phyloP scores from a whole-genome alignment of 2,797 vertebrate genomes.

The Lateolabrax maculatus region DNA sequence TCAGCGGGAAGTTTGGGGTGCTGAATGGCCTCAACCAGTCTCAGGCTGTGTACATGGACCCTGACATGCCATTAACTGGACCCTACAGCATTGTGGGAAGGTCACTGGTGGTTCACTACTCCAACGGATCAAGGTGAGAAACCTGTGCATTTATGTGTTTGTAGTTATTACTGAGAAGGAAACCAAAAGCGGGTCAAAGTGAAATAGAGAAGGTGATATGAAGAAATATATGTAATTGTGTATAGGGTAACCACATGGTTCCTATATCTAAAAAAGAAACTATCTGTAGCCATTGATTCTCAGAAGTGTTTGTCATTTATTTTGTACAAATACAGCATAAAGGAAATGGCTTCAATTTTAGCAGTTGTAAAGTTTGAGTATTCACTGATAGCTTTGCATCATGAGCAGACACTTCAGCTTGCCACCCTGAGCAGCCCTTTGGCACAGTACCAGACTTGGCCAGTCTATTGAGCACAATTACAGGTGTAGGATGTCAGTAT shows the following conservation, averaged over 20 bases:
- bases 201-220: background rate
- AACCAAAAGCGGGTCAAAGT: background rate
- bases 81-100: conserved; percentile 82
- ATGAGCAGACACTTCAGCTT: background rate
- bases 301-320: background rate
- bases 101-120: conserved; percentile 86
- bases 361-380: background rate
- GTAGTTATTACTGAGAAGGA: background rate
- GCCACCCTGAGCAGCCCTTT: background rate
- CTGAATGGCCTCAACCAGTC: conserved; percentile 61
- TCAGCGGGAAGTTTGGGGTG: conserved; percentile 87
- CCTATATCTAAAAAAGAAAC: background rate
- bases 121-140: conserved; percentile 84
- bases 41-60: conserved; percentile 69
- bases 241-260: conserved; percentile 1
- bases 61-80: conserved; percentile 82
- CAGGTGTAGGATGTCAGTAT: conserved; percentile 42
- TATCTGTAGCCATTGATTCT: background rate
- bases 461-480: conserved; percentile 22
- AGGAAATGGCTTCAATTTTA: background rate
- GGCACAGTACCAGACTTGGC: background rate
- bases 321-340: background rate
- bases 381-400: background rate
- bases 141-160: background rate
- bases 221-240: background rate